A percentile compares a stretch with the other conserved stretches of the same genome.
These are phyloP conservation scores for Palaemon carinicauda DNA, from an alignment of 1,140 invertebrate genomes.

Conservation along the genomic window DNA sequence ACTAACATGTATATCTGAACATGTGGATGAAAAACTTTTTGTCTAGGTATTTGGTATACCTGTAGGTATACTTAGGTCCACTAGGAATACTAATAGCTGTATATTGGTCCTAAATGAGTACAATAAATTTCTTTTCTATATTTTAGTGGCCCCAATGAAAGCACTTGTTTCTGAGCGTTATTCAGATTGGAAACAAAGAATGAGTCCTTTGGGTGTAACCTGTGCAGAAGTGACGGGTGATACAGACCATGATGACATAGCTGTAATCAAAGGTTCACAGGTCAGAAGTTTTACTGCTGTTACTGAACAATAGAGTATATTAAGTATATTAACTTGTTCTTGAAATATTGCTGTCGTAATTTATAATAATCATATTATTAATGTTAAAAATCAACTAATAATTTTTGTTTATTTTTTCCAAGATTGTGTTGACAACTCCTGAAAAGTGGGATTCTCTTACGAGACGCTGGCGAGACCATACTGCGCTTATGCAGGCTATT, in stretches of 20 bases:
- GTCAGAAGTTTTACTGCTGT: neutral
- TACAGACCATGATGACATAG: conserved; percentile 73
- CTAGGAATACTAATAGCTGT: no score
- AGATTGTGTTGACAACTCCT: conserved; percentile 81
- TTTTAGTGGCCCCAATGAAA: conserved; percentile 78
- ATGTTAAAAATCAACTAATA: conserved; percentile 63
- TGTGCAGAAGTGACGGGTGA: conserved; percentile 81
- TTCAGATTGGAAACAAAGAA: conserved; percentile 78
- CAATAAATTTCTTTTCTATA: neutral
- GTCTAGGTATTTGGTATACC: no score
- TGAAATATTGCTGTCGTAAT: neutral
- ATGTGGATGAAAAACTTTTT: no score
- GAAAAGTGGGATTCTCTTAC: conserved; percentile 87
- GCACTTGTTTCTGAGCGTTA: conserved; percentile 78
- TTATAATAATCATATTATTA: neutral
- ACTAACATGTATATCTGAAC: no score
- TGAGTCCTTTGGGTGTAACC: conserved; percentile 71
- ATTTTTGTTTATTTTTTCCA: conserved; percentile 65
- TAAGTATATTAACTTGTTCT: neutral
- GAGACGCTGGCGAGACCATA: conserved; percentile 75
- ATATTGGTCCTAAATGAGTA: no score
- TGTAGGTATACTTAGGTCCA: no score
- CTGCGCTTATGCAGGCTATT: conserved; percentile 71
- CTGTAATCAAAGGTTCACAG: conserved; percentile 54
- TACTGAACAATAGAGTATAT: no score